Conservation (phyloP, 2,113 vertebrate genomes). For the Oreocharis arfaki region DNA sequence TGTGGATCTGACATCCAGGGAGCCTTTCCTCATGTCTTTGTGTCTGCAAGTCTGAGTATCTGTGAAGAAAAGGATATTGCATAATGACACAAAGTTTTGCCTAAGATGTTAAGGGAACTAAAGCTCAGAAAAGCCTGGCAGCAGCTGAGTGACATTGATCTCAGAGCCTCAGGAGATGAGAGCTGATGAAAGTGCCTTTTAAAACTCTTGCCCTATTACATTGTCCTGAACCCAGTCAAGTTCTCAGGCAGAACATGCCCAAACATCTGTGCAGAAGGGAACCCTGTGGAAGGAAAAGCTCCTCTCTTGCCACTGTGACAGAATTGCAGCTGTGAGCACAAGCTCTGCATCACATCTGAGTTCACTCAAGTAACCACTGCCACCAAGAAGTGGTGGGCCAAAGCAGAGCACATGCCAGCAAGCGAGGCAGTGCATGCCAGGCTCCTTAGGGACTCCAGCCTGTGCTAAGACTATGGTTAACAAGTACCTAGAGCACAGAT, state of each 20-base stretch:
- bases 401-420: neutral
- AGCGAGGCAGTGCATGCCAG: neutral
- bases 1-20: conserved; percentile 85
- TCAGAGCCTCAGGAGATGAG: neutral
- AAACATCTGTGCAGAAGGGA: neutral
- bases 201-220: neutral
- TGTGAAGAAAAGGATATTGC: conserved; percentile 61
- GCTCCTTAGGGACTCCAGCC: neutral
- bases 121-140: neutral
- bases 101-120: neutral
- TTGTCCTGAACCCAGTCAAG: neutral
- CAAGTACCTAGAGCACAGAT: neutral
- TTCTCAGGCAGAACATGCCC: neutral
- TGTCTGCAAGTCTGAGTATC: conserved; percentile 87
- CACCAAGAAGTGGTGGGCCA: neutral
- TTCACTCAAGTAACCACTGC: neutral
- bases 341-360: neutral
- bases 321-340: neutral
- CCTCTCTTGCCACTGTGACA: neutral
- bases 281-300: neutral
- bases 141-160: neutral
- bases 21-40: conserved; percentile 94
- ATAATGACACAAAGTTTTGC: neutral
- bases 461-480: neutral
- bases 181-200: neutral